Evolutionary conservation across 2,113 vertebrate genomes (phyloP).

Genomic region (Noctilio leporinus): DNA sequence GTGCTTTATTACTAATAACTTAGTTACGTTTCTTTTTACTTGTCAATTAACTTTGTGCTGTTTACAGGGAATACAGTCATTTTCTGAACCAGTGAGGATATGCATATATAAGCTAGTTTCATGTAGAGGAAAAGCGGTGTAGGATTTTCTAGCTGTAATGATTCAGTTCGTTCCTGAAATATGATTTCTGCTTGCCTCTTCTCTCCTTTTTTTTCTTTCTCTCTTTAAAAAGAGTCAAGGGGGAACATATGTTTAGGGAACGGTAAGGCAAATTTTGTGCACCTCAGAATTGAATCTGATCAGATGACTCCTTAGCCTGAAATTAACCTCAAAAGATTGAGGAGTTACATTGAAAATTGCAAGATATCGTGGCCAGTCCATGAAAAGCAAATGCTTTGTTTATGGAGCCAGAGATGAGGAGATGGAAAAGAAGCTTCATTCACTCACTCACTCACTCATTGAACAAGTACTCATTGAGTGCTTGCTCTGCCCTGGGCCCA

Average conservation of each 20-base stretch:
- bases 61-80: background rate
- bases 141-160: background rate
- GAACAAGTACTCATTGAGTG: background rate
- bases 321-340: background rate
- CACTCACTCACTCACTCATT: background rate
- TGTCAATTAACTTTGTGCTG: background rate
- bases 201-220: background rate
- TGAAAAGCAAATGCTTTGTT: background rate
- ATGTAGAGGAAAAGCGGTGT: background rate
- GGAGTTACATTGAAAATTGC: background rate
- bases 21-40: slow-evolving; percentile 8
- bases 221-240: background rate
- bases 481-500: background rate
- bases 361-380: background rate
- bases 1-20: background rate
- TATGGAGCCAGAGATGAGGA: background rate
- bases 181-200: background rate
- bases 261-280: background rate
- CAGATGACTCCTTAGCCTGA: background rate
- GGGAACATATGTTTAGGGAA: background rate
- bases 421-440: background rate
- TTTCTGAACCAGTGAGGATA: background rate
- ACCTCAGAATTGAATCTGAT: background rate
- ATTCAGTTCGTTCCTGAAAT: background rate
- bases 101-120: background rate